phyloP scores from a whole-genome alignment of 30 jellyfish, hydroid and myxozoan genomes.

The Aurelia coerulea region DNA sequence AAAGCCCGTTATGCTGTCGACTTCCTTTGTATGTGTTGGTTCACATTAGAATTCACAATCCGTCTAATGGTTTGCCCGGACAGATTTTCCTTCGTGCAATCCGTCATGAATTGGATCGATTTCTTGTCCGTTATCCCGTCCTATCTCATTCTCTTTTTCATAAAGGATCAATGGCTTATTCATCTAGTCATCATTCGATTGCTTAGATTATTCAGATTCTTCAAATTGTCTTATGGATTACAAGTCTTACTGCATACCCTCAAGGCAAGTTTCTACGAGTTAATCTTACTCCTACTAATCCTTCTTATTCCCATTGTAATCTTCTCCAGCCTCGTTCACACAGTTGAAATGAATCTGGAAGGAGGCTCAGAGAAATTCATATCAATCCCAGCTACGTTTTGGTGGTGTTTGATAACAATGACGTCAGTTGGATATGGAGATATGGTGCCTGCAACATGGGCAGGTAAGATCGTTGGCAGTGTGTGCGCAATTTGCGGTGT shows the following conservation, averaged over 20 bases:
- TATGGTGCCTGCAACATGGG: slow-evolving; percentile 94
- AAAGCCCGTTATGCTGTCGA: slow-evolving; percentile 51
- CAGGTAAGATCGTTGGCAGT: slow-evolving; percentile 89
- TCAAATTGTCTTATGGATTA: slow-evolving; percentile 94
- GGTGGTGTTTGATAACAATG: slow-evolving; percentile 98
- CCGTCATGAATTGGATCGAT: slow-evolving; percentile 90
- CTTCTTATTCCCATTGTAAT: slow-evolving; percentile 91
- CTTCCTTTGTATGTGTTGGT: slow-evolving; percentile 81
- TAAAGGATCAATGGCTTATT: slow-evolving; percentile 32
- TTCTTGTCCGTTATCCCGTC: slow-evolving; percentile 88
- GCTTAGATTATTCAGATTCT: slow-evolving; percentile 82
- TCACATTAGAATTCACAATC: slow-evolving; percentile 77
- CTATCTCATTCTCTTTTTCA: slow-evolving; percentile 49
- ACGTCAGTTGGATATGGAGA: slow-evolving; percentile 98
- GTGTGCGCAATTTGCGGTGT: slow-evolving; percentile 90
- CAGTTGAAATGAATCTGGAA: slow-evolving; percentile 65
- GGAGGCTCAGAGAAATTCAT: slow-evolving; percentile 42
- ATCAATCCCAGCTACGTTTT: slow-evolving; percentile 92
- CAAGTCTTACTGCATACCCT: slow-evolving; percentile 93
- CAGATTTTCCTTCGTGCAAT: slow-evolving; percentile 63
- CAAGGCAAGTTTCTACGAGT: slow-evolving; percentile 94
- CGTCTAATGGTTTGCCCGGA: slow-evolving; percentile 86
- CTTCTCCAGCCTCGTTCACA: slow-evolving; percentile 89
- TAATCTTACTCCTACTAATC: slow-evolving; percentile 73
- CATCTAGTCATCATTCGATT: slow-evolving; percentile 86